Evolutionary conservation across 2,113 vertebrate species (phyloP), one percentile per base, ranked within the genome.

Genomic region (Elgaria multicarinata): DNA sequence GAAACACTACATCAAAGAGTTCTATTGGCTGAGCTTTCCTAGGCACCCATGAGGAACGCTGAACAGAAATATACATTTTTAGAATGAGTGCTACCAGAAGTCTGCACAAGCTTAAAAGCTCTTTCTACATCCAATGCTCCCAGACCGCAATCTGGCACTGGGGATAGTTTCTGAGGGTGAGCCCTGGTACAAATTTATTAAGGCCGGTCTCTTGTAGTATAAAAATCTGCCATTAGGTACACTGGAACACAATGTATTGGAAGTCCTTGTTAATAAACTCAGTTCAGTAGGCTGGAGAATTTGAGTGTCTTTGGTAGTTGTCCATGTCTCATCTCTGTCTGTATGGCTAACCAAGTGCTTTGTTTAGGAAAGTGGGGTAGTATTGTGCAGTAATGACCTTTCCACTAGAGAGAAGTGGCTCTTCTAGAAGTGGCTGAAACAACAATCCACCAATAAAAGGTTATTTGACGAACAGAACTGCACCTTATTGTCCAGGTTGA

Each of bases 291-390:
- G 84, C 90, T 87, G 92, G 86, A 88, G 78, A 82, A 72, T 55
- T 53, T 0, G 1, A 84, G 69, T 0, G 0, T 50, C 50, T 28
- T 78, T 84, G 66, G 58, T 81, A 89, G 0, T 82, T 0, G 28
- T 86, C 87, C 76, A 42, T 87, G 87, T 0, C 0, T 44, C 67
- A 75, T 36, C 0, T 1, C 4, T 75, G 6, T 1, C 4, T 75
- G 6, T 85, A 84, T 84, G 85, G 36, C 89, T 94, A 92, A 93
- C 94, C 89, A 87, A 87, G 62, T 93, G 83, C 92, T 87, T 93
- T 95, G 92, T 33, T 93, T 74, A 85, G 72, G 91, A 91, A 93
- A 93, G 91, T 87, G 94, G 92, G 87, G 94, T 93, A 90, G n/a
- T 90, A 92, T 85, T 88, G 82, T 93, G 87, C 83, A 93, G 85